Conservation (phyloP, 2,113 vertebrate genomes). For the Onychostoma macrolepis region DNA sequence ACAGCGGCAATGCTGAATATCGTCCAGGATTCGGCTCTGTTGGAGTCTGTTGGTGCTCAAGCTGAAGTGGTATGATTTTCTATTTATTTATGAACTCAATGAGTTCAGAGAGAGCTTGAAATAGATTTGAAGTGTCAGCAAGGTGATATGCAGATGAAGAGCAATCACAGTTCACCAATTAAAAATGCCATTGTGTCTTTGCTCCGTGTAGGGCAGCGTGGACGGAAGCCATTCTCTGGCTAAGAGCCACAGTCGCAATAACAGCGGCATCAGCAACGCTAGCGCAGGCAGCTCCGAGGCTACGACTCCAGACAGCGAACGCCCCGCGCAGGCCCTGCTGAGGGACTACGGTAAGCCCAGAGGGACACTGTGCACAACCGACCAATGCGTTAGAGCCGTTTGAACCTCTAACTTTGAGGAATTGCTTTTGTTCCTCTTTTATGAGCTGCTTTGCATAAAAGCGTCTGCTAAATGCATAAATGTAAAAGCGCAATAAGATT, state of each 20-base stretch:
- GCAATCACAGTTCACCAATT: background rate
- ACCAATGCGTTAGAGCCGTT: background rate
- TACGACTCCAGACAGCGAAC: slow-evolving; percentile 85
- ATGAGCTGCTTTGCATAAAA: background rate
- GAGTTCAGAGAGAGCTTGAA: background rate
- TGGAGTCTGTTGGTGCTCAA: slow-evolving; percentile 84
- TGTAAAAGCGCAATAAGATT: background rate
- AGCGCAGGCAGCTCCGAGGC: slow-evolving; percentile 86
- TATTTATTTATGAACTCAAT: background rate
- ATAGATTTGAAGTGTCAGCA: background rate
- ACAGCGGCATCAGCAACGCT: slow-evolving; percentile 85
- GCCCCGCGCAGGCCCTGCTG: slow-evolving; percentile 85
- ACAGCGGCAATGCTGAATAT: slow-evolving; percentile 91
- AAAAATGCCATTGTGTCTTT: background rate
- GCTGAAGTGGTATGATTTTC: slow-evolving; percentile 79
- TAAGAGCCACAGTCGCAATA: slow-evolving; percentile 88
- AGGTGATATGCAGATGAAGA: background rate
- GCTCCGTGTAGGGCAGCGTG: slow-evolving; percentile 55
- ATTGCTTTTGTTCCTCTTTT: background rate
- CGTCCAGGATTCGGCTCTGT: slow-evolving; percentile 88
- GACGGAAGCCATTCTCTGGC: slow-evolving; percentile 60
- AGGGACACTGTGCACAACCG: background rate
- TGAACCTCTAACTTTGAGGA: background rate
- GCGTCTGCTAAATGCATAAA: background rate
- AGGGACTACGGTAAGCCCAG: slow-evolving; percentile 85